phyloP scores from a whole-genome alignment of 2,888 invertebrate genomes.

The Drosophila lutescens region DNA sequence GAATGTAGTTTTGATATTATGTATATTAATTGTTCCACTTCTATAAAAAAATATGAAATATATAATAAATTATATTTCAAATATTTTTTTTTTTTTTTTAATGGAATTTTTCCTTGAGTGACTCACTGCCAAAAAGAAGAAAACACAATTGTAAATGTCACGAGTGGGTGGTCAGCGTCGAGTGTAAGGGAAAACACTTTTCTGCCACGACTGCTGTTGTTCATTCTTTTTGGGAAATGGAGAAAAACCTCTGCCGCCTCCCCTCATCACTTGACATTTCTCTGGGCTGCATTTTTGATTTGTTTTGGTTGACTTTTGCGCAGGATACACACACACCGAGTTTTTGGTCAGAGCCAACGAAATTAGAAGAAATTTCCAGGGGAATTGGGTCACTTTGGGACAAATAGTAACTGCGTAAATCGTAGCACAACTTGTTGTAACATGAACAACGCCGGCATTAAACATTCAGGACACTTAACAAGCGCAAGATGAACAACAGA shows the following conservation, averaged over 20 bases:
- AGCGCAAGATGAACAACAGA: constrained; percentile 15
- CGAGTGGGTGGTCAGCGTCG: constrained; percentile 31
- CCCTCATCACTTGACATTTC: constrained; percentile 26
- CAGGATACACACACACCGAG: constrained; percentile 24
- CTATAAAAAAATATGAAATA: too few relatives aligned
- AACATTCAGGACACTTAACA: constrained; percentile 32
- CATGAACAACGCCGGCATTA: constrained; percentile 23
- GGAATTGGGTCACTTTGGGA: constrained; percentile 60
- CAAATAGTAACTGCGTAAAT: constrained; percentile 23
- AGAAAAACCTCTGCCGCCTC: neutral
- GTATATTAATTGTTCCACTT: too few relatives aligned
- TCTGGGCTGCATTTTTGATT: constrained; percentile 60
- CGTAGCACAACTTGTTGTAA: constrained; percentile 18
- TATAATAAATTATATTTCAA: too few relatives aligned
- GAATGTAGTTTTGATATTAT: too few relatives aligned
- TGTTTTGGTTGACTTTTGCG: constrained; percentile 52
- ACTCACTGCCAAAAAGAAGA: constrained; percentile 32
- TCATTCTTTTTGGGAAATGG: constrained; percentile 7
- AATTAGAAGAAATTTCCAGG: constrained; percentile 38
- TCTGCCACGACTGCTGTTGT: constrained; percentile 2
- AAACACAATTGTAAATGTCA: constrained; percentile 52
- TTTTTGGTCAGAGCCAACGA: constrained; percentile 16
- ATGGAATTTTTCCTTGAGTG: constrained; percentile 5
- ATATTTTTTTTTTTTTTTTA: too few relatives aligned
- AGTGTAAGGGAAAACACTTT: constrained; percentile 8